Evolutionary conservation across 2,113 vertebrate species (phyloP).

Genomic region (Electrona antarctica): DNA sequence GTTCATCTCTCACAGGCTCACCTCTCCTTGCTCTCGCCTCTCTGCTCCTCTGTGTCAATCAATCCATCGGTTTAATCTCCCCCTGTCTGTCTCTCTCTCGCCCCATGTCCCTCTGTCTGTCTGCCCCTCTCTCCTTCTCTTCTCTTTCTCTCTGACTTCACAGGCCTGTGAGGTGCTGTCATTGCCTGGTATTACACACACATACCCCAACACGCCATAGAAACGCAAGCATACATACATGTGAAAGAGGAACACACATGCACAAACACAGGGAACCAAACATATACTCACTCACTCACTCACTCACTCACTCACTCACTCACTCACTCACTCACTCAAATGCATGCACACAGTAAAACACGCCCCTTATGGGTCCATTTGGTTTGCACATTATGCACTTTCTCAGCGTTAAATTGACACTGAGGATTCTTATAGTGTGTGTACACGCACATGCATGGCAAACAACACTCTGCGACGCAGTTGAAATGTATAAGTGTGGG

Average conservation of each 20-base stretch:
- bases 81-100: constrained; percentile 1
- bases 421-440: too few species aligned
- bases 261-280: too few species aligned
- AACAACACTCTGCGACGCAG: constrained; percentile 13
- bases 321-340: not conserved
- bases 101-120: not conserved
- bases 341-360: not conserved
- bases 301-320: not conserved
- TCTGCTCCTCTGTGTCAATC: too few species aligned
- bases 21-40: too few species aligned
- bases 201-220: too few species aligned
- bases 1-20: too few species aligned
- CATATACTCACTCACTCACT: not conserved
- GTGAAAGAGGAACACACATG: too few species aligned
- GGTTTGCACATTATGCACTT: too few species aligned
- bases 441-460: constrained; percentile 28
- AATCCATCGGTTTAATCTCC: not conserved
- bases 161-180: constrained; percentile 28
- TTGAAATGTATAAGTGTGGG: constrained; percentile 34
- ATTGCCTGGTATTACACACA: constrained; percentile 8
- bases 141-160: constrained; percentile 6
- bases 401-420: too few species aligned
- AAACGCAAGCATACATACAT: too few species aligned
- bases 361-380: not conserved
- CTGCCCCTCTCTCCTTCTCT: not conserved